phyloP scores from a whole-genome alignment of 2,797 vertebrate genomes.

The Cichlasoma orientale region DNA sequence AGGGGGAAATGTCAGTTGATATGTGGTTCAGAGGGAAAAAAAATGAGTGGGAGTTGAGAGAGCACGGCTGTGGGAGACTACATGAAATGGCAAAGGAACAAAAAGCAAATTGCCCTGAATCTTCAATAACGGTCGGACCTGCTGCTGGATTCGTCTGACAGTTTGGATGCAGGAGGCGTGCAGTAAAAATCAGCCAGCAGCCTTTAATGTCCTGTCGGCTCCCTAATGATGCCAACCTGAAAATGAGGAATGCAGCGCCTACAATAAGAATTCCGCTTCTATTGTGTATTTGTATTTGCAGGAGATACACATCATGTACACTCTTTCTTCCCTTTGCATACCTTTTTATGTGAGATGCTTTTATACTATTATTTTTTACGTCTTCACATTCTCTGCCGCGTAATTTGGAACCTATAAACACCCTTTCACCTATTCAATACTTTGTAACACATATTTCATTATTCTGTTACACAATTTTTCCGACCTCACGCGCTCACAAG shows the following conservation, averaged over 20 bases:
- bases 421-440: background rate
- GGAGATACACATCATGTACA: background rate
- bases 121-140: background rate
- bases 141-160: background rate
- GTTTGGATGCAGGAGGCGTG: background rate
- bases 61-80: constrained; percentile 25
- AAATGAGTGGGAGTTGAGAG: constrained; percentile 28
- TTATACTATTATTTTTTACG: background rate
- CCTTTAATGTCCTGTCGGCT: background rate
- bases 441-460: background rate
- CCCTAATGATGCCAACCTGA: background rate
- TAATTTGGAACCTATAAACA: background rate
- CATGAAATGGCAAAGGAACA: constrained; percentile 24
- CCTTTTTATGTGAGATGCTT: background rate
- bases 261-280: background rate
- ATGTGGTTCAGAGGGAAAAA: constrained; percentile 17
- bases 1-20: constrained; percentile 45
- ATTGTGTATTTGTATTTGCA: background rate
- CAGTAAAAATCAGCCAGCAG: background rate
- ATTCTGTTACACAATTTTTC: background rate
- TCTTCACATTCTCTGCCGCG: background rate
- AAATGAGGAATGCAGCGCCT: background rate
- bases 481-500: background rate
- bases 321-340: background rate
- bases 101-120: constrained; percentile 7